Evolutionary conservation across 1,140 invertebrate species (phyloP).

Genomic region (Medauroidea extradentata): DNA sequence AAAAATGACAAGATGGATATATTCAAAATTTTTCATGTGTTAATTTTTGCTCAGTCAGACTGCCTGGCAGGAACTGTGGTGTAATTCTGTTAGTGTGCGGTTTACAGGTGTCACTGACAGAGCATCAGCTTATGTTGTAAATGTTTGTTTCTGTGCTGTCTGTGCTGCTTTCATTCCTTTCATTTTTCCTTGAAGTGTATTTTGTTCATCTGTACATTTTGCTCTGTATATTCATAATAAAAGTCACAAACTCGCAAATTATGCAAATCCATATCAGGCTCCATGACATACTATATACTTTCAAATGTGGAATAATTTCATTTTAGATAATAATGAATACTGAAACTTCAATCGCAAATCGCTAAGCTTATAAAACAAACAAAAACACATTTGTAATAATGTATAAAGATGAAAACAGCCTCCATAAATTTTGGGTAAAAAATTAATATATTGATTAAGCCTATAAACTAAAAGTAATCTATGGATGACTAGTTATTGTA

Average conservation of each 20-base stretch:
- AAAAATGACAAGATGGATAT: neutral
- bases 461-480: no score
- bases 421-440: no score
- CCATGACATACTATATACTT: neutral
- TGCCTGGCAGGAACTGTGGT: neutral
- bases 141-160: slow-evolving; percentile 12
- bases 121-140: neutral
- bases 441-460: no score
- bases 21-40: neutral
- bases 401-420: no score
- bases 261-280: neutral
- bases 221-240: no score
- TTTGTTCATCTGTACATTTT: neutral
- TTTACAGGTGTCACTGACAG: neutral
- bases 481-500: no score
- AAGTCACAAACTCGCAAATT: no score
- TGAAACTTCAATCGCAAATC: no score
- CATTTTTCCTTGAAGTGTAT: neutral
- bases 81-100: neutral
- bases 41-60: neutral
- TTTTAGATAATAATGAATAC: no score
- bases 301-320: neutral
- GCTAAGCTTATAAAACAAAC: no score
- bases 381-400: no score
- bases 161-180: slow-evolving; percentile 1